phyloP scores from a whole-genome alignment of 2,113 vertebrate genomes.

The Puntigrus tetrazona region DNA sequence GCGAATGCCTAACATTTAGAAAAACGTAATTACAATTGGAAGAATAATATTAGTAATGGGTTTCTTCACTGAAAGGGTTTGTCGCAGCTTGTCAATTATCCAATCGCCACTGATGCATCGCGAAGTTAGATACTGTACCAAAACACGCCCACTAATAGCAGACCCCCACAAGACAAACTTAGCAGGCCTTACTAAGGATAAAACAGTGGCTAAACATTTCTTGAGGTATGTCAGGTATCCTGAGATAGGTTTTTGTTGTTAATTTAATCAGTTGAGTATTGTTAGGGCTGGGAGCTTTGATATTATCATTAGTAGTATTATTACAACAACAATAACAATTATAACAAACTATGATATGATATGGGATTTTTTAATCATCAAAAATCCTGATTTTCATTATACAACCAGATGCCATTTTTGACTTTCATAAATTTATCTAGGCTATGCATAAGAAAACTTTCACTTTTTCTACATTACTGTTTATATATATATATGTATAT shows the following conservation, averaged over 20 bases:
- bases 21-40: not conserved
- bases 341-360: not conserved
- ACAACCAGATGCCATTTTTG: not conserved
- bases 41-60: not conserved
- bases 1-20: not conserved
- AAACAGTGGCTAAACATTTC: not conserved
- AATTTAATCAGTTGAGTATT: not conserved
- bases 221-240: not conserved
- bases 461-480: too few relatives aligned
- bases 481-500: not conserved
- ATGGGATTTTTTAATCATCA: not conserved
- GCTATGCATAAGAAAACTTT: too few relatives aligned
- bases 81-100: not conserved
- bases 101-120: not conserved
- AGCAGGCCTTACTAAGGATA: not conserved
- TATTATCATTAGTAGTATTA: not conserved
- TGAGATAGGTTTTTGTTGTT: not conserved
- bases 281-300: not conserved
- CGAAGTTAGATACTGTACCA: not conserved
- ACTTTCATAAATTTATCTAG: too few relatives aligned
- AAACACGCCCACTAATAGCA: not conserved
- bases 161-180: too few relatives aligned
- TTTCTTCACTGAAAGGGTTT: not conserved
- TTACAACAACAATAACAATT: not conserved
- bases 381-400: too few relatives aligned